phyloP scores from a whole-genome alignment of 2,888 invertebrate genomes.

The Sepioteuthis lessoniana region DNA sequence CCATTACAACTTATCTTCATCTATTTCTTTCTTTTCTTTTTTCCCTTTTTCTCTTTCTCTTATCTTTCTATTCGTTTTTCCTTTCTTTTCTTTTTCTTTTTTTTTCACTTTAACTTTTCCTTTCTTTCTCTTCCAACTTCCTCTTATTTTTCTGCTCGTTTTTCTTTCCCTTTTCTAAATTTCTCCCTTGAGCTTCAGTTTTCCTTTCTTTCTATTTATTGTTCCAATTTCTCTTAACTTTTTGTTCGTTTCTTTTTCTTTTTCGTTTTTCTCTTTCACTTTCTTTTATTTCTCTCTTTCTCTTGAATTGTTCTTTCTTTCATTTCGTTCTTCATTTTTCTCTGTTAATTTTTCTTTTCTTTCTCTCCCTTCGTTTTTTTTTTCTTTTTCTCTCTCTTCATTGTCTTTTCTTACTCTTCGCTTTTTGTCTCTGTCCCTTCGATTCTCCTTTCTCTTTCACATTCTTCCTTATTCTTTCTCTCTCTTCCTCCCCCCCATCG shows the following conservation, averaged over 20 bases:
- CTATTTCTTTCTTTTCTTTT: not conserved
- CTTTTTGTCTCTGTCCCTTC: not conserved
- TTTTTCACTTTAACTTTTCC: not conserved
- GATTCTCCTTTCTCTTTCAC: not conserved
- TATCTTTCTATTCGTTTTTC: not conserved
- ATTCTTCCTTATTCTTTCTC: not conserved
- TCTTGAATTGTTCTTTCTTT: not conserved
- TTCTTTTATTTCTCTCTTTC: not conserved
- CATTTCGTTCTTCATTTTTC: not conserved
- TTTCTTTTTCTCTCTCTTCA: not conserved
- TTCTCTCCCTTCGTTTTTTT: not conserved
- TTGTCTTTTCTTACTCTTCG: not conserved
- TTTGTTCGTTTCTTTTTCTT: not conserved
- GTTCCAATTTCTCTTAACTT: no score
- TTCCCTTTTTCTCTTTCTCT: not conserved
- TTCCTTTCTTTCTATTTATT: no score
- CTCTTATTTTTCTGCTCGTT: not conserved
- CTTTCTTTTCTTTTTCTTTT: not conserved
- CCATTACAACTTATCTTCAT: not conserved
- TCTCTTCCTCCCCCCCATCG: not conserved
- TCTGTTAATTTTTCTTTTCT: not conserved
- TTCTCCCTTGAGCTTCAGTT: no score
- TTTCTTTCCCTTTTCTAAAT: not conserved
- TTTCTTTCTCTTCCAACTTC: not conserved
- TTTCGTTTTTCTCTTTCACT: not conserved